A percentile compares a stretch with the other conserved stretches of the same genome.
These are phyloP conservation scores for Patagioenas fasciata DNA, from an alignment of 2,113 vertebrate species.

Conservation along the genomic window DNA sequence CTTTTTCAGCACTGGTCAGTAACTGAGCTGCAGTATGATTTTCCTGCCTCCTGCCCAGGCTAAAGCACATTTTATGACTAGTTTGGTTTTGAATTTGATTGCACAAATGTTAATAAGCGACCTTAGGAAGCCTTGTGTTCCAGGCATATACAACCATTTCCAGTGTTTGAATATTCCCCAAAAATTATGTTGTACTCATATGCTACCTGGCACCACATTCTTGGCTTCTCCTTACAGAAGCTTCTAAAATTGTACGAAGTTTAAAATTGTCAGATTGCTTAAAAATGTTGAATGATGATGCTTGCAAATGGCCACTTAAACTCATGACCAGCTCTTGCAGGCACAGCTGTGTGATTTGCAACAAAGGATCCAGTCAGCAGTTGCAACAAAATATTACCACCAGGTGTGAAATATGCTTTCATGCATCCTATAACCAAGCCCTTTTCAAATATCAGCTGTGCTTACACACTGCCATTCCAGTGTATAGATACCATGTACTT, in stretches of 20 bases:
- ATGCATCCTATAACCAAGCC: neutral
- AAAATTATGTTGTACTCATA: neutral
- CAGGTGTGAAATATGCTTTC: neutral
- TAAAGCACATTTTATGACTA: neutral
- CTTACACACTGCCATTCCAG: neutral
- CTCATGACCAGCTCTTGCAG: neutral
- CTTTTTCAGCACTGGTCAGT: neutral
- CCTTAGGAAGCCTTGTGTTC: neutral
- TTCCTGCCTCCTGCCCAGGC: neutral
- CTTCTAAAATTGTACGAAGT: neutral
- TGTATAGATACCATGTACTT: neutral
- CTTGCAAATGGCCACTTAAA: neutral
- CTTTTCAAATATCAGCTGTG: neutral
- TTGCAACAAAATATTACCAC: neutral
- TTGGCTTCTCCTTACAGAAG: neutral
- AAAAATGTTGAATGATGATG: neutral
- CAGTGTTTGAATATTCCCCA: neutral
- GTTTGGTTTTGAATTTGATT: neutral
- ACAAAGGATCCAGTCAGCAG: neutral
- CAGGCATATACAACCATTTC: neutral
- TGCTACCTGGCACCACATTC: neutral
- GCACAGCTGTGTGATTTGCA: neutral
- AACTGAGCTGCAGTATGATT: neutral
- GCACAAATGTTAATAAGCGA: neutral
- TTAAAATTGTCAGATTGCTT: neutral